phyloP scores from a whole-genome alignment of 2,888 invertebrate species.

The Drosophila anceps region DNA sequence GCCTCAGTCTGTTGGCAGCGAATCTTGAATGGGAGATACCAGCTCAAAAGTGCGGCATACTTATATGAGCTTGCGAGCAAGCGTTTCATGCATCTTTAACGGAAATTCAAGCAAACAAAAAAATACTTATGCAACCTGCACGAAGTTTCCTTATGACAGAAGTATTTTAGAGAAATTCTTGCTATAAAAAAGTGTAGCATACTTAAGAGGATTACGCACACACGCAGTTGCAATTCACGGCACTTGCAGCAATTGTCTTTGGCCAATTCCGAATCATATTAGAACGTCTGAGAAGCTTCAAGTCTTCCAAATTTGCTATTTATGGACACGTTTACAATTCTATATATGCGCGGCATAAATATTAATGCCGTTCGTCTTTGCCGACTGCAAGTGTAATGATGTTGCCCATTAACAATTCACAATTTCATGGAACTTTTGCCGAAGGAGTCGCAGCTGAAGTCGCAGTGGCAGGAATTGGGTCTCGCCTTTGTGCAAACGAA shows the following conservation, averaged over 20 bases:
- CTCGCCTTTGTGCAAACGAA: background rate
- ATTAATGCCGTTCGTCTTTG: constrained; percentile 4
- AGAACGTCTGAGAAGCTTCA: background rate
- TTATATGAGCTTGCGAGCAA: background rate
- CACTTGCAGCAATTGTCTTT: background rate
- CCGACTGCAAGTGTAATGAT: background rate
- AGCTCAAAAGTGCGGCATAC: background rate
- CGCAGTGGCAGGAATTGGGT: background rate
- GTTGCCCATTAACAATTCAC: constrained; percentile 1
- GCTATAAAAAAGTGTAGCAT: background rate
- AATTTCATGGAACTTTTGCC: constrained; percentile 14
- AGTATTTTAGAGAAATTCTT: background rate
- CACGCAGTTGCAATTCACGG: background rate
- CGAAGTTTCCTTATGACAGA: background rate
- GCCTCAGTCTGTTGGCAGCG: background rate
- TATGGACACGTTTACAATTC: background rate
- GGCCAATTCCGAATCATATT: too few species aligned
- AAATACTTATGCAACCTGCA: background rate
- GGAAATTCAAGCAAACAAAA: background rate
- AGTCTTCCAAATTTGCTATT: background rate
- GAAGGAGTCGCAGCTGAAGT: background rate
- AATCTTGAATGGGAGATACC: background rate
- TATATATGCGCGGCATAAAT: background rate
- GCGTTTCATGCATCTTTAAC: constrained; percentile 1
- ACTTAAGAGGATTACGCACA: background rate